Base-by-base conservation (phyloP, 1,140 invertebrate species). In the Physella acuta region DNA sequence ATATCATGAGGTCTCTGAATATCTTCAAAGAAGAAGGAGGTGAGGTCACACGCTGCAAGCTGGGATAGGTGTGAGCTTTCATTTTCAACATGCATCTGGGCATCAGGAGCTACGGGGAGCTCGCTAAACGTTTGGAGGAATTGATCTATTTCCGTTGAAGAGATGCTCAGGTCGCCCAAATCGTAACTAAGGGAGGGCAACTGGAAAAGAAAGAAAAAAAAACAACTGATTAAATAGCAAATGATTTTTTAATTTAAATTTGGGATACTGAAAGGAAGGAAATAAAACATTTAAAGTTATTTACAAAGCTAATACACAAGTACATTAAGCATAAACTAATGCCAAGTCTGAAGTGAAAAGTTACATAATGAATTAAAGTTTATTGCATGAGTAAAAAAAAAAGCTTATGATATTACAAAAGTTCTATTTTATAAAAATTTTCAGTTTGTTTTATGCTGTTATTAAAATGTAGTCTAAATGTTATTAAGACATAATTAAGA, bases 141-240 rank as follows among this genome's bases (percentile, higher is more conserved):
- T 26, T 68, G 66, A 33, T 68, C 66, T 44, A 68, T 44, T 26
- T 68, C 66, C 39, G 5, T 68, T n/a, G 66, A 39, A 30, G 58
- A 39, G 33, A 51, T 52, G 66, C 30, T 51, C n/a, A 68, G 14
- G 56, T 68, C 66, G n/a, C 55, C 66, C 16, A 68, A 30, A 36
- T 68, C 66, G 60, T 56, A 68, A 24, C 30, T 68, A 33, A 68
- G 28, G 3, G 66, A 60, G 34, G 66, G 66, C 26, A 59, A 39
- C 56, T 68, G 66, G 3, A 26, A 33, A 20, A 52, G 17, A 60
- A n/a, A 68, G 11, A 68, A 37, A 37, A 55, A 66, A 30, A n/a
- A 34, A 8, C 37, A 55, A 53, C 28, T 26, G 5, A 30, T 31
- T 33, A 53, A 53, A n/a, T n/a, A n/a, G n/a, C n/a, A n/a, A n/a